Conservation (phyloP, 2,797 vertebrate genomes). For the Sebastes goodei region DNA sequence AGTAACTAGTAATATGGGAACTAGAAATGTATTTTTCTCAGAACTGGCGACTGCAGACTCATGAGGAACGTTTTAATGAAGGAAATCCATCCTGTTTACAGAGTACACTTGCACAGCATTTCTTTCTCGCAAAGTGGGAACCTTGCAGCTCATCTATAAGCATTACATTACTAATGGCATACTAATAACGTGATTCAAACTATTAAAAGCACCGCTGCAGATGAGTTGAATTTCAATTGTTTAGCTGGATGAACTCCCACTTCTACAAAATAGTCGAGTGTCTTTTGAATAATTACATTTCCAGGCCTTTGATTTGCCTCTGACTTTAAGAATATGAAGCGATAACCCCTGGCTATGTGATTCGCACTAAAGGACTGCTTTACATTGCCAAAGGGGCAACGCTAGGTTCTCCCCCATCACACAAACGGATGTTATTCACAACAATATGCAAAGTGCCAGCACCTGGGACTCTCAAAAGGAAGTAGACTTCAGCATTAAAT, state of each 20-base stretch:
- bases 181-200: conserved; percentile 24
- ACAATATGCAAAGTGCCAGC: conserved; percentile 82
- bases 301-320: conserved; percentile 70
- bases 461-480: conserved; percentile 81
- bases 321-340: conserved; percentile 76
- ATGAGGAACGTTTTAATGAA: conserved; percentile 12
- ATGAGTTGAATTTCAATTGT: conserved; percentile 59
- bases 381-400: conserved; percentile 82
- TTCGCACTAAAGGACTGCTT: conserved; percentile 83
- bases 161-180: conserved; percentile 11
- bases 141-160: background rate
- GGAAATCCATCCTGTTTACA: conserved; percentile 31
- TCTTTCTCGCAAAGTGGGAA: background rate
- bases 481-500: conserved; percentile 75
- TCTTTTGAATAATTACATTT: conserved; percentile 69
- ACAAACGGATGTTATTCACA: conserved; percentile 83
- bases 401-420: conserved; percentile 71
- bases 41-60: background rate
- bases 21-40: conserved; percentile 1
- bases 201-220: conserved; percentile 44
- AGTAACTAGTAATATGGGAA: background rate
- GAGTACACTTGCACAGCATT: conserved; percentile 4
- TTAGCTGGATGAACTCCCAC: conserved; percentile 47
- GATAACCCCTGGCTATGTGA: conserved; percentile 81
- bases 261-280: conserved; percentile 52